Evolutionary conservation across 1,140 invertebrate species (phyloP), one percentile per base, ranked within the genome.

Genomic region (Harpegnathos saltator): DNA sequence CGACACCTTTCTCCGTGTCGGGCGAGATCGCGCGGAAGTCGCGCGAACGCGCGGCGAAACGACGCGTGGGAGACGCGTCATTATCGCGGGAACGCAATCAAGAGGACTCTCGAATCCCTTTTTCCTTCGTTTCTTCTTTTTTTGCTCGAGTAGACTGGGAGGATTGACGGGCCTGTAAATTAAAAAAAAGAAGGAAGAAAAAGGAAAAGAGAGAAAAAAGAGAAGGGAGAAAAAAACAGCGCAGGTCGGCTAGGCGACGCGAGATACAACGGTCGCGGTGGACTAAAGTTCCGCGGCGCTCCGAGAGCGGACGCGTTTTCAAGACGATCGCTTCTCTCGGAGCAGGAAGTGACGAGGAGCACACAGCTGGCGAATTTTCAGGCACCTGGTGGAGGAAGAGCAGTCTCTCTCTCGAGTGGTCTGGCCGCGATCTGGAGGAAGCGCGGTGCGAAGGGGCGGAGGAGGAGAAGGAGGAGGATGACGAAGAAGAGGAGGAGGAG

Each of bases 351-450:
- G 29, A 59, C 62, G 61, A 65, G 33, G 48, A 58, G 48, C 15
- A 83, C 81, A 87, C 89, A 90, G 87, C 85, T 83, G 87, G 89
- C 83, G 65, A 90, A 90, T 89, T 89, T 89, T 80, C 89, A 84
- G 62, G 33, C 87, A 89, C 73, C 89, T 90, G 89, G 89, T 68
- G 24, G 29, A 89, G 82, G 75, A 86, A 74, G 65, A 68, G 82
- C 68, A 82, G 82, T 78, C 80, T 66, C 61, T 66, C 61, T 77
- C 84, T 63, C 52, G 77, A 75, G 71, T 83, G 72, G 77, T 54
- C 62, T 81, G 62, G 24, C 17, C 33, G 77, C 44, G 83, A 82
- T 85, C 72, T 72, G 19, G 83, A 85, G 77, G 61, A 26, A 58
- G 12, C 63, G 58, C 26, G 24, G 48, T 9, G 50, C 3, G 33